These are phyloP conservation scores for Lycaon pictus DNA, from an alignment of 2,113 vertebrate genomes.

Conservation along the genomic window DNA sequence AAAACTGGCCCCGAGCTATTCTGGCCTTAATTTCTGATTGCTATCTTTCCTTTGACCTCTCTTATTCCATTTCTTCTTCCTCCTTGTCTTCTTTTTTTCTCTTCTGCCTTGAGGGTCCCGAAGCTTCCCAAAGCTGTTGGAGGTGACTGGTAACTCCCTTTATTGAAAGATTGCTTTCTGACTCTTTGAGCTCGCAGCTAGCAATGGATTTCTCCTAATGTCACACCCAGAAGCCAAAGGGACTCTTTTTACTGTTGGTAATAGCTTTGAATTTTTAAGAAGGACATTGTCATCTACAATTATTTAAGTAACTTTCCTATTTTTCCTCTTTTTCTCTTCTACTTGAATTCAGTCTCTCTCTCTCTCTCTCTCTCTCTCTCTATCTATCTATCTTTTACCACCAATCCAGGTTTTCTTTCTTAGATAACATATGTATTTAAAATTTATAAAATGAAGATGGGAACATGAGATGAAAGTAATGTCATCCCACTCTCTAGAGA, in stretches of 20 bases:
- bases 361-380: neutral
- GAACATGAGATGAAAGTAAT: slow-evolving; percentile 22
- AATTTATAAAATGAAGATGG: slow-evolving; percentile 56
- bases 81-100: neutral
- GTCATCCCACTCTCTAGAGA: neutral
- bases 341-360: neutral
- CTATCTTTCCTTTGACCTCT: slow-evolving; percentile 51
- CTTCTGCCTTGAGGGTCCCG: neutral
- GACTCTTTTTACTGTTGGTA: slow-evolving; percentile 5
- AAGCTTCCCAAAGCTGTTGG: slow-evolving; percentile 44
- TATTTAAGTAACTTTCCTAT: slow-evolving; percentile 54
- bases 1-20: neutral
- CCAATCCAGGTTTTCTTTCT: slow-evolving; percentile 11
- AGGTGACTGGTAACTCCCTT: neutral
- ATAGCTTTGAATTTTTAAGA: slow-evolving; percentile 54
- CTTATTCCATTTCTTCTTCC: neutral
- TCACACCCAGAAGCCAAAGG: slow-evolving; percentile 15
- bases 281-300: neutral
- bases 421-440: neutral
- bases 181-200: neutral
- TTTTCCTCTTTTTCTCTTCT: neutral
- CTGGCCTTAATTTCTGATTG: slow-evolving; percentile 42
- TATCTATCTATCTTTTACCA: neutral
- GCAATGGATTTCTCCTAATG: neutral
- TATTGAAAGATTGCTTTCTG: slow-evolving; percentile 16